Evolutionary conservation across 2,888 invertebrate species (phyloP), one percentile per base, ranked within the genome.

Genomic region (Nasonovia ribisnigri): DNA sequence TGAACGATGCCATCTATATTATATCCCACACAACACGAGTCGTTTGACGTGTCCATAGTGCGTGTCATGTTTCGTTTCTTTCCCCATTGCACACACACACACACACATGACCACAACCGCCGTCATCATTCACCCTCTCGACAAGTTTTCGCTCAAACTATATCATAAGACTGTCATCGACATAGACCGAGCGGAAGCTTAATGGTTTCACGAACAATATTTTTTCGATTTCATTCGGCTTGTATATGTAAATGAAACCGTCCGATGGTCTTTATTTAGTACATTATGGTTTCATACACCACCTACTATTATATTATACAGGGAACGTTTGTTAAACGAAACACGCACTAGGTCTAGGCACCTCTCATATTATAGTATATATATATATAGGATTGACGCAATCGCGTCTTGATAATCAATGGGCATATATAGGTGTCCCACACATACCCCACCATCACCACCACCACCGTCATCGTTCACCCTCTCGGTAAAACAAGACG

Each of bases 41-140:
- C 77, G 92, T 92, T 88, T 92, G 88, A 88, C 13, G 92, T 48
- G 42, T 88, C 88, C 42, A 92, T 87, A 87, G n/a, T 42, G 46
- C 51, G 36, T 87, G 57, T 87, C 92, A 60, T 60, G 92, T 87
- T 87, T 87, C 92, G 48, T 87, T 86, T 92, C 24, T 92, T 26
- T 92, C 87, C 87, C 24, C 36, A 24, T 4, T n/a, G 1, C n/a
- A 16, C n/a, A n/a, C 13, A 60, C 29, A 60, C 11, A n/a, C 29
- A 60, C 11, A n/a, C 29, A 11, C n/a, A n/a, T 13, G 13, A 67
- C 60, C 46, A 24, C 90, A n/a, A 46, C 46, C 3, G 11, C 26
- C 51, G 6, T 60, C 60, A n/a, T 48, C 51, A 16, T 60, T 42
- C 46, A 88, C 46, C 51, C 90, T 90, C 48, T n/a, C 84, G 60